Conservation (phyloP, 1,140 invertebrate species). For the Dendroctonus ponderosae region DNA sequence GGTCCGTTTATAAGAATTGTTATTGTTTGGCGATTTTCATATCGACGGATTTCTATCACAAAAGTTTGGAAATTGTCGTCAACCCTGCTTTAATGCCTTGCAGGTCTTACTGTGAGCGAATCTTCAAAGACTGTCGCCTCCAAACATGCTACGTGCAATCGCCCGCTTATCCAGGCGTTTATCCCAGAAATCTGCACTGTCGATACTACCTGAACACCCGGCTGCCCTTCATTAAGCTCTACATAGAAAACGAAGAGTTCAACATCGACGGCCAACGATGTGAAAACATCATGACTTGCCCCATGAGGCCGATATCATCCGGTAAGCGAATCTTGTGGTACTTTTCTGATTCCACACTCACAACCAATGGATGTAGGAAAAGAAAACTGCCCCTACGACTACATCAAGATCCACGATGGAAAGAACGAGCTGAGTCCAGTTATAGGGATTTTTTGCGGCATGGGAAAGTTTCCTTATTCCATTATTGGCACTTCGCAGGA, state of each 20-base stretch:
- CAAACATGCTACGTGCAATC: conserved; percentile 92
- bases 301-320: conserved; percentile 84
- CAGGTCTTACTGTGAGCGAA: conserved; percentile 83
- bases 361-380: conserved; percentile 55
- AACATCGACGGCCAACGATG: conserved; percentile 91
- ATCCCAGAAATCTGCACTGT: conserved; percentile 85
- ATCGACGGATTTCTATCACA: too few relatives aligned
- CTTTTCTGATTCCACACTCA: background rate
- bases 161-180: conserved; percentile 87
- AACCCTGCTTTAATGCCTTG: too few relatives aligned
- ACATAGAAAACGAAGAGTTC: conserved; percentile 91
- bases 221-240: conserved; percentile 85
- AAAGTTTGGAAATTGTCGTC: too few relatives aligned
- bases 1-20: too few relatives aligned
- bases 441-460: conserved; percentile 89
- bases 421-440: conserved; percentile 80
- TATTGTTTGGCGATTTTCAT: too few relatives aligned
- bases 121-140: conserved; percentile 79
- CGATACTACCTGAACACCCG: conserved; percentile 84
- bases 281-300: conserved; percentile 92
- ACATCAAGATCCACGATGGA: conserved; percentile 87
- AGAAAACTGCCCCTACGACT: conserved; percentile 87
- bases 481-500: conserved; percentile 89
- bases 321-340: conserved; percentile 48
- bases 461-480: conserved; percentile 91